Evolutionary conservation across 2,888 invertebrate genomes (phyloP).

Genomic region (Trissolcus japonicus): DNA sequence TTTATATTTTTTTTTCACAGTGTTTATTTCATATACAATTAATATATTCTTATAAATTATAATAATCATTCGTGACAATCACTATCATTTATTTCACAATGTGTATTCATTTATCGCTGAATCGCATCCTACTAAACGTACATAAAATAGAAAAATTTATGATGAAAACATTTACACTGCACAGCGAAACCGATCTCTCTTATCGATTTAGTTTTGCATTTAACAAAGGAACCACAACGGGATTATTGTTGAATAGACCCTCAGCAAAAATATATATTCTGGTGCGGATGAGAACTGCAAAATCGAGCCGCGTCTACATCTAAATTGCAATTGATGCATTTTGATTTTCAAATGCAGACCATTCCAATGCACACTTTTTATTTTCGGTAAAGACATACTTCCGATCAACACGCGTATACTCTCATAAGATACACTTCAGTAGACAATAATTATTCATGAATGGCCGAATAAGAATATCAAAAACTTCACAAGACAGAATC

Average conservation of each 20-base stretch:
- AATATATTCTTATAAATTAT: conserved; percentile 60
- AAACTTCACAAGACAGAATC: neutral
- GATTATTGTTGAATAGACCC: conserved; percentile 21
- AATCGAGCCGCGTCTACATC: neutral
- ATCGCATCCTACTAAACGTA: conserved; percentile 59
- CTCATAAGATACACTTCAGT: neutral
- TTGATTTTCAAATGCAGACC: neutral
- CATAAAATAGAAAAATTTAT: conserved; percentile 66
- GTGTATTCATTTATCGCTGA: conserved; percentile 51
- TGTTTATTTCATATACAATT: conserved; percentile 60
- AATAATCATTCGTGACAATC: conserved; percentile 63
- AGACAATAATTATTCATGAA: too few species aligned
- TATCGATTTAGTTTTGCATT: conserved; percentile 14
- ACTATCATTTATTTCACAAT: conserved; percentile 60
- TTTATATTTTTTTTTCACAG: neutral
- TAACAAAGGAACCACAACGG: conserved; percentile 44
- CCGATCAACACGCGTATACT: neutral
- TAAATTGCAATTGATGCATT: conserved; percentile 2
- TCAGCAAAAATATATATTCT: conserved; percentile 26
- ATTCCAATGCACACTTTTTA: neutral
- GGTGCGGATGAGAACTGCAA: conserved; percentile 14
- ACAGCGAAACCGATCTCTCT: conserved; percentile 26
- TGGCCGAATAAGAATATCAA: neutral
- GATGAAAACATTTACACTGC: conserved; percentile 63
- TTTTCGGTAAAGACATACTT: neutral